Base-by-base conservation (phyloP, 2,797 vertebrate genomes). In the Alexandromys oeconomus region DNA sequence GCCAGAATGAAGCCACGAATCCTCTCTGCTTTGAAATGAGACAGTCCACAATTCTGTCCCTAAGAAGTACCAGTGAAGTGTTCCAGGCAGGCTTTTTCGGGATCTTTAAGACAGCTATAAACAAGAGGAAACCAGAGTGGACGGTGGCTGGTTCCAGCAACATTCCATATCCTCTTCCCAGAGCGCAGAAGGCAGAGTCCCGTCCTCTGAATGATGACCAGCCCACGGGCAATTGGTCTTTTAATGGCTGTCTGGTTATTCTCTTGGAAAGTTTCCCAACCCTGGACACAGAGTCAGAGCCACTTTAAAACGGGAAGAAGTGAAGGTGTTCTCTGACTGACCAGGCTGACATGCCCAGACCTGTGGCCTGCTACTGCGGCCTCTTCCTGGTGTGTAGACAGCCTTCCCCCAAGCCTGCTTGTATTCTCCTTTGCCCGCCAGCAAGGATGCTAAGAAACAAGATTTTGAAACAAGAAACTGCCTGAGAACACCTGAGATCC, bases 11-110 rank as follows among this genome's bases (percentile, higher is more conserved):
- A 92, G 27, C 17, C 77, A 65, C 37, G 40, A 90, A 92, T 85
- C 65, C 94, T 2, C 63, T 94, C 77, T 87, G 82, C 34, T 91
- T 95, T 71, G 86, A 95, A 94, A 79, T 88, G 69, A 79, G 40
- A 40, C 73, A 57, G 17, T 84, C 76, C 78, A 91, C 78, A 96
- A 92, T 79, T 43, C 67, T 71, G 89, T 85, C 94, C 92, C 27
- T 31, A 85, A 71, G 80, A 81, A 74, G 92, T 74, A 78, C 1
- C 69, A 79, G 61, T 77, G 65, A 85, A 90, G 89, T 88, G 80
- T 79, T 78, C 88, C 31, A 90, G 73, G 77, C 25, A 63, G 76
- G 31, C 17, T 94, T 19, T 67, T 94, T 69, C 34, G 59, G 63
- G 27, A 86, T 85, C 29, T 91, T 17, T 46, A 94, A 85, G 78